Evolutionary conservation across 2,888 invertebrate species (phyloP), one percentile per base, ranked within the genome.

Genomic region (Endotricha flammealis): DNA sequence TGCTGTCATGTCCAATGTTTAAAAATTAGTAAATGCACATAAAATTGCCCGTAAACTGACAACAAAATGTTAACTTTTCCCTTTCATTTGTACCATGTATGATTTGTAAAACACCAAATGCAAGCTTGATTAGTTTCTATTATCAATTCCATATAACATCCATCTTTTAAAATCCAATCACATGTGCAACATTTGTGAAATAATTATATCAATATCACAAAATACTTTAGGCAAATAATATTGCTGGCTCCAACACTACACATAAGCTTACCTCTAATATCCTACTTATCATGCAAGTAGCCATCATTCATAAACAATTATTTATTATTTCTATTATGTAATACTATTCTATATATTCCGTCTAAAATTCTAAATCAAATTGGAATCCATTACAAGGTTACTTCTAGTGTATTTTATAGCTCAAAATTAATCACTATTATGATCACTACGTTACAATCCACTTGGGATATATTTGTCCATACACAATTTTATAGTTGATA

Each of bases 1-100:
- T 77, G 77, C 78, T 79, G 77, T 58, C 76, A 62, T 64, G 64
- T 70, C 50, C 47, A 61, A 55, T 65, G 54, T 56, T 53, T 64
- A 64, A 61, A 36, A 63, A 70, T 62, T 79, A 78, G 53, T 80
- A 82, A 82, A 82, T 81, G 80, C 80, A 68, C 60, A 51, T 53
- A 41, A 58, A 44, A 49, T 50, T 46, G 47, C 38, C 25, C 36
- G 12, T 14, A 25, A 2, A 20, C 3, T 20, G 20, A 8, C 20
- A 20, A 2, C 20, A 20, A 20, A 20, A 31, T 23, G 8, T 5
- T n/a, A 3, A 25, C 24, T 32, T 32, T 13, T 33, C 25, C 6
- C 2, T 20, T 12, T 25, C 17, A 4, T 33, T 33, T 33, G 32
- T 33, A 33, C 32, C 13, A 16, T 29, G n/a, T 4, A 20, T 20